These are phyloP conservation scores for Proisotoma minuta DNA, from an alignment of 2,888 invertebrate species.

Conservation along the genomic window DNA sequence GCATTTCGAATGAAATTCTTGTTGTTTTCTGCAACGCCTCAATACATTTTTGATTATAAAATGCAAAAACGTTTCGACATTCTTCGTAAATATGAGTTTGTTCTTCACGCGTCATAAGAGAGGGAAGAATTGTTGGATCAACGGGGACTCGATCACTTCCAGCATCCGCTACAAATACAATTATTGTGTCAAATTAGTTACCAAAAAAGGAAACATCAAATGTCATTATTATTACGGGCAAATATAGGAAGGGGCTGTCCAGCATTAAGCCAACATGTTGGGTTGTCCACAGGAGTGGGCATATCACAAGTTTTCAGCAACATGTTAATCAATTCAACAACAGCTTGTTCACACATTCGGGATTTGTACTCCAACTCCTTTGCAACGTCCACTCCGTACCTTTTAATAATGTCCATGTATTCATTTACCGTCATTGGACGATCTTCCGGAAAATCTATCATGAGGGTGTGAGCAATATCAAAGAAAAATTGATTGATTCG, in stretches of 20 bases:
- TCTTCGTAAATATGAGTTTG: constrained; percentile 62
- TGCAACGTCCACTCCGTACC: constrained; percentile 37
- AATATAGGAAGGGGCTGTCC: constrained; percentile 8
- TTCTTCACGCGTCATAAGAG: constrained; percentile 51
- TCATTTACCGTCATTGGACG: constrained; percentile 33
- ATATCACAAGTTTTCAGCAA: constrained; percentile 64
- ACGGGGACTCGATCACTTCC: too few relatives aligned
- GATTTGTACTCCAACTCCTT: constrained; percentile 46
- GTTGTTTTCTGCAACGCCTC: constrained; percentile 71
- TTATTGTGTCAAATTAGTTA: background rate
- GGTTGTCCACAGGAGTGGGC: constrained; percentile 55
- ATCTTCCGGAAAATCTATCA: constrained; percentile 42
- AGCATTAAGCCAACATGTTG: constrained; percentile 18
- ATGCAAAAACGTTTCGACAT: constrained; percentile 74
- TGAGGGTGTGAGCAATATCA: constrained; percentile 42
- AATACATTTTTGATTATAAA: constrained; percentile 70
- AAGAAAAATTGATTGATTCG: constrained; percentile 38
- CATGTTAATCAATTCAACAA: constrained; percentile 70
- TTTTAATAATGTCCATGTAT: constrained; percentile 37
- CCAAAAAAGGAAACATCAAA: background rate
- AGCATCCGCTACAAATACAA: background rate
- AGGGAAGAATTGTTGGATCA: constrained; percentile 18
- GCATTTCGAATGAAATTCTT: constrained; percentile 65
- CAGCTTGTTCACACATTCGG: constrained; percentile 66
- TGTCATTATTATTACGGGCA: constrained; percentile 1